phyloP scores from a whole-genome alignment of 2,888 invertebrate genomes.

The Limnephilus marmoratus region DNA sequence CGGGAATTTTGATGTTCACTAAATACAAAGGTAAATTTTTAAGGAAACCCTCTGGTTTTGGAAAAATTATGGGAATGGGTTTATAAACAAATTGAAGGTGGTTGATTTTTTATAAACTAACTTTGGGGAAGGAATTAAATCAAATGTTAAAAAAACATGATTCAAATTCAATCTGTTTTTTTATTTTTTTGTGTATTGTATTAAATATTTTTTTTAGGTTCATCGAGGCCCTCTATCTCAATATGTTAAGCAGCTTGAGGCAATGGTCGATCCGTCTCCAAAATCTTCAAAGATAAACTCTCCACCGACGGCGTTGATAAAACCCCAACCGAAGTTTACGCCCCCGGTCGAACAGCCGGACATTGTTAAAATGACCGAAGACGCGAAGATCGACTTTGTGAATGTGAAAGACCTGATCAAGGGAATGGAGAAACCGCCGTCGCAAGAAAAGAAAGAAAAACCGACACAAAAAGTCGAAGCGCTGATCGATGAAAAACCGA shows the following conservation, averaged over 20 bases:
- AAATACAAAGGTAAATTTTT: background rate
- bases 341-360: slow-evolving; percentile 67
- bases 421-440: slow-evolving; percentile 79
- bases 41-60: background rate
- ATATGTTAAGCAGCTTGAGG: slow-evolving; percentile 73
- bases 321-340: slow-evolving; percentile 70
- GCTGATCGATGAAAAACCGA: slow-evolving; percentile 32
- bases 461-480: slow-evolving; percentile 67
- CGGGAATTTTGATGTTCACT: background rate
- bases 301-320: slow-evolving; percentile 68
- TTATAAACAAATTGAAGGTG: background rate
- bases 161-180: background rate
- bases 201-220: slow-evolving; percentile 71
- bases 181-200: background rate
- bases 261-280: slow-evolving; percentile 74
- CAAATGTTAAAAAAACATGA: background rate
- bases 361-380: slow-evolving; percentile 72
- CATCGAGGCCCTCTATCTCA: slow-evolving; percentile 79
- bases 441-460: slow-evolving; percentile 67
- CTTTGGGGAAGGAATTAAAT: background rate
- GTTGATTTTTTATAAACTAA: background rate
- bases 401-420: slow-evolving; percentile 80
- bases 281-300: slow-evolving; percentile 70
- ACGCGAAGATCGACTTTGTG: slow-evolving; percentile 75
- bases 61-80: background rate